Percentiles rank a stretch among this genome's conserved stretches.
Evolutionary conservation across 2,888 invertebrate genomes (phyloP).

Genomic region (Spialia ferax): DNA sequence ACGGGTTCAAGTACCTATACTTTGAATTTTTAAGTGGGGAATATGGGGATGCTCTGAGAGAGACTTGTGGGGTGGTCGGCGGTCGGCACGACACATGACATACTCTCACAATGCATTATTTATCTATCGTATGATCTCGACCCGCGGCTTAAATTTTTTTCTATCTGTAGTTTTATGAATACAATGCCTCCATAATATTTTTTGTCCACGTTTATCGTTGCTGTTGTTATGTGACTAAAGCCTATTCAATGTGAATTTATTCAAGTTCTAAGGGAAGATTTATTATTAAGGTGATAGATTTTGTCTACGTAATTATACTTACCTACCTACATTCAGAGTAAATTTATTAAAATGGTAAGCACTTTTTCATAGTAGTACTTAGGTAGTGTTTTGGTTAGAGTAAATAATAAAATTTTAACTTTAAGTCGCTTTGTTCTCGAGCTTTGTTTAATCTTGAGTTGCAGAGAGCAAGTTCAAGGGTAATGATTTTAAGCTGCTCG

Average conservation of each 20-base stretch:
- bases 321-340: not conserved
- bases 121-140: constrained; percentile 68
- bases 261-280: not conserved
- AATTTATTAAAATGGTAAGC: not conserved
- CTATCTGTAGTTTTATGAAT: constrained; percentile 48
- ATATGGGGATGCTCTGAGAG: not conserved
- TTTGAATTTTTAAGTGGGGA: not conserved
- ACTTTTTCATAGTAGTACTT: too few species aligned
- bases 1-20: too few species aligned
- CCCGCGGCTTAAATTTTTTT: constrained; percentile 65
- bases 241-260: constrained; percentile 1
- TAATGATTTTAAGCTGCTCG: not conserved
- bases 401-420: too few species aligned
- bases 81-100: too few species aligned
- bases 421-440: not conserved
- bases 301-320: not conserved
- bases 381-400: too few species aligned
- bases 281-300: not conserved
- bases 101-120: constrained; percentile 69
- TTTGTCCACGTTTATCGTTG: constrained; percentile 67
- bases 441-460: not conserved
- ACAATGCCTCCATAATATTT: constrained; percentile 75
- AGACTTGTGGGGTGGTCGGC: constrained; percentile 25
- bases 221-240: constrained; percentile 59
- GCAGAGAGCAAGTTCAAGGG: not conserved